Percentiles rank a stretch among this genome's conserved stretches.
Evolutionary conservation across 2,888 invertebrate species (phyloP).

Genomic region (Dysmachus trigonus): DNA sequence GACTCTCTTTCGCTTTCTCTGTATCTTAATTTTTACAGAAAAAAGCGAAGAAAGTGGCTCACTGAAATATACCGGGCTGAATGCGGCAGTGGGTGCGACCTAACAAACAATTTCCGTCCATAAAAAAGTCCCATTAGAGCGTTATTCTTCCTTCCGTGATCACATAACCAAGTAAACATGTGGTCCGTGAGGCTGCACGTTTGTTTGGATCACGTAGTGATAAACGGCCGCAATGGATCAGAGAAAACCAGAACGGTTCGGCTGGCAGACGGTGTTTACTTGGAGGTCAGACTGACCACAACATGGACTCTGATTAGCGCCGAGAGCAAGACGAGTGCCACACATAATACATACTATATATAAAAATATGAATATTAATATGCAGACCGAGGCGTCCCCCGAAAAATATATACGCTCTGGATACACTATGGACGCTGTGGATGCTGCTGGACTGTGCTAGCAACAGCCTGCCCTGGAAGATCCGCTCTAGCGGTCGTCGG

Average conservation of each 20-base stretch:
- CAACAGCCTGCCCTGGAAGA: conserved; percentile 6
- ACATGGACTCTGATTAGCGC: neutral
- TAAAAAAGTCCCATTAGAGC: conserved; percentile 48
- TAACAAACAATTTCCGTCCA: conserved; percentile 50
- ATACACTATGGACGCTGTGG: no score
- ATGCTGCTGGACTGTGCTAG: neutral
- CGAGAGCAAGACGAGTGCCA: conserved; percentile 2
- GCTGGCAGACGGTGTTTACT: neutral
- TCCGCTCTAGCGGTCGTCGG: neutral
- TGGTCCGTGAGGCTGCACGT: neutral
- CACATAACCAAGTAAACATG: conserved; percentile 17
- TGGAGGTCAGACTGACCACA: conserved; percentile 32
- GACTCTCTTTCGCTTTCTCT: no score
- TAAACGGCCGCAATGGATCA: neutral
- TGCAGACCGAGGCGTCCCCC: neutral
- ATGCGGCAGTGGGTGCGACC: neutral
- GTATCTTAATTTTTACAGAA: conserved; percentile 4
- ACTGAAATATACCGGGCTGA: neutral
- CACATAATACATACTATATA: no score
- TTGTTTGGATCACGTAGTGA: neutral
- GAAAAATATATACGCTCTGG: neutral
- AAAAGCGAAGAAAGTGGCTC: neutral
- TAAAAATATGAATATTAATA: no score
- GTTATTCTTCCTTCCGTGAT: conserved; percentile 49
- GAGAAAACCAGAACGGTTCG: conserved; percentile 16